Percentiles rank a stretch among this genome's conserved stretches.
These are phyloP conservation scores for Gymnorhina tibicen DNA, from an alignment of 2,113 vertebrate genomes.

Conservation along the genomic window DNA sequence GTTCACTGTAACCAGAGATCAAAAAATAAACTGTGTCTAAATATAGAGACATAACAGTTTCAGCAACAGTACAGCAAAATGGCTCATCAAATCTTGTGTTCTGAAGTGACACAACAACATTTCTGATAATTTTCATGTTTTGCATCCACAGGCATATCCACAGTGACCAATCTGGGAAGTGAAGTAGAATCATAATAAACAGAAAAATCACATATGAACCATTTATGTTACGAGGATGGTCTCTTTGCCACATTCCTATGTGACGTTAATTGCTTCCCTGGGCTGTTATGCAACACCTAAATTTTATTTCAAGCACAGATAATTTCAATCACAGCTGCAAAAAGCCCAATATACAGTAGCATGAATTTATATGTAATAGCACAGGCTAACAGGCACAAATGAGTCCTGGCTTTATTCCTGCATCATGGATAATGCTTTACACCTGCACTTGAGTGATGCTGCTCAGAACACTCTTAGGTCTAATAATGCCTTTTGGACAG, in stretches of 20 bases:
- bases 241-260: accelerated
- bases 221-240: neutral
- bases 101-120: neutral
- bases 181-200: neutral
- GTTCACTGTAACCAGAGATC: neutral
- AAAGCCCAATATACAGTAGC: neutral
- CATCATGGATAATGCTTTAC: neutral
- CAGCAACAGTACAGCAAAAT: neutral
- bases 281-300: neutral
- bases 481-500: neutral
- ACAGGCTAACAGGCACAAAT: neutral
- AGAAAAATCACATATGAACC: neutral
- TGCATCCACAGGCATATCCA: accelerated
- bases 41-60: neutral
- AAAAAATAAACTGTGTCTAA: neutral
- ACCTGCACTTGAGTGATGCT: neutral
- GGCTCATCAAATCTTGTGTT: neutral
- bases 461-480: neutral
- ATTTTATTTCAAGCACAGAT: neutral
- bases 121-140: neutral
- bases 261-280: neutral
- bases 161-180: neutral
- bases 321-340: neutral
- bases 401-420: neutral
- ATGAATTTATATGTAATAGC: neutral